A percentile compares a stretch with the other conserved stretches of the same genome.
These are phyloP conservation scores for Ctena decussata DNA, from an alignment of 2,888 invertebrate genomes.

Conservation along the genomic window DNA sequence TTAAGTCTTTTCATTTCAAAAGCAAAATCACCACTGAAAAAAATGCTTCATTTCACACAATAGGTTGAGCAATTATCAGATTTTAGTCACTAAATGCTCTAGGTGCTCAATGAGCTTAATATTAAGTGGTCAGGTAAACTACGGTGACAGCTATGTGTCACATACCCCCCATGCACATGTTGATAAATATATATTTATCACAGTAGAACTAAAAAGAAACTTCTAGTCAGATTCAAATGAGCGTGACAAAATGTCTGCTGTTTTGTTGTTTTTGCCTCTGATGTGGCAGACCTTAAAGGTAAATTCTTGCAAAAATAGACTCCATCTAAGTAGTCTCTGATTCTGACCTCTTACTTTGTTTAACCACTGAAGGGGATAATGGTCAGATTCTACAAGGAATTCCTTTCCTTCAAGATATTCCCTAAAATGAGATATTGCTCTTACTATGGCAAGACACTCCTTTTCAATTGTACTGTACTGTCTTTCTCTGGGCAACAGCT, in stretches of 20 bases:
- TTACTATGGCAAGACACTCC: background rate
- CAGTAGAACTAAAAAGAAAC: no score
- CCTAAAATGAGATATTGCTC: background rate
- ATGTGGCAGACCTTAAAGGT: background rate
- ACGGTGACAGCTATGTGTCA: no score
- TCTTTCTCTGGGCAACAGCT: background rate
- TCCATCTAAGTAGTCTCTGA: constrained; percentile 1
- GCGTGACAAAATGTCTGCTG: background rate
- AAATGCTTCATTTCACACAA: no score
- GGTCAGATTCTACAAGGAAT: background rate
- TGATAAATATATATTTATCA: no score
- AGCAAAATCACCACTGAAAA: no score
- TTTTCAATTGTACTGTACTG: background rate
- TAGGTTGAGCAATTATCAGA: no score
- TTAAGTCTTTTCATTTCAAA: no score
- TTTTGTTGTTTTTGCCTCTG: background rate
- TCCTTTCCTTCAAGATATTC: background rate
- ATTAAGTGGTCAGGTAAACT: no score
- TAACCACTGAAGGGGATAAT: constrained; percentile 6
- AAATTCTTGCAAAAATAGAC: background rate
- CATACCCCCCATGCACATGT: no score
- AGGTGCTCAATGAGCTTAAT: no score
- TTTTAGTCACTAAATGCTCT: no score
- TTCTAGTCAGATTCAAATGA: background rate
- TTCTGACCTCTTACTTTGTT: background rate